These are phyloP conservation scores for Gobio gobio DNA, from an alignment of 2,113 vertebrate species.

Conservation along the genomic window DNA sequence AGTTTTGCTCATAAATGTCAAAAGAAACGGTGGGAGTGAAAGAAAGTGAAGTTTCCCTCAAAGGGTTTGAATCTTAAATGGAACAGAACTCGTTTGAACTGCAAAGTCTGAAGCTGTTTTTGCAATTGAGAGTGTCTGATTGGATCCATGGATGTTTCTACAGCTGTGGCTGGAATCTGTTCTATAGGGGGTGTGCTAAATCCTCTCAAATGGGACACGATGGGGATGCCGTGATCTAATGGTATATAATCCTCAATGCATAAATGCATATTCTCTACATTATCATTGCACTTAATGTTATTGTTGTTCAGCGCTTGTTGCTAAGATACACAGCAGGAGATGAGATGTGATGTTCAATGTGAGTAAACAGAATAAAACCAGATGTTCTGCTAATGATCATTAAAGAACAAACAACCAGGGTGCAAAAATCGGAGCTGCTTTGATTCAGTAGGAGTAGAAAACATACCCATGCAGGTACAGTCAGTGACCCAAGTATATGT, in stretches of 20 bases:
- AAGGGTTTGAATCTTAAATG: slow-evolving; percentile 18
- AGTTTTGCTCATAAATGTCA: slow-evolving; percentile 19
- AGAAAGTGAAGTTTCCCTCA: slow-evolving; percentile 11
- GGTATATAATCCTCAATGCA: slow-evolving; percentile 16
- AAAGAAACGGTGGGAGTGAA: slow-evolving; percentile 6
- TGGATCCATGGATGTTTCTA: slow-evolving; percentile 40
- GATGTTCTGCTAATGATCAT: slow-evolving; percentile 1
- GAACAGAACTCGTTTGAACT: slow-evolving; percentile 3
- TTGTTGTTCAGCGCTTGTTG: slow-evolving; percentile 27
- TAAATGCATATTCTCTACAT: slow-evolving; percentile 50
- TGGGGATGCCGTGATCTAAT: slow-evolving; percentile 26
- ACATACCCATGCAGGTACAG: neutral
- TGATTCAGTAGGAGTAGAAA: slow-evolving; percentile 8
- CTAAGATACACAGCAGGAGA: neutral
- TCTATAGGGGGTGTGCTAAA: slow-evolving; percentile 32
- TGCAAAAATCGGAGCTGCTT: neutral
- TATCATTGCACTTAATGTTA: slow-evolving; percentile 27
- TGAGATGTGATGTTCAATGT: neutral
- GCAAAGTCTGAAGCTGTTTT: slow-evolving; percentile 29
- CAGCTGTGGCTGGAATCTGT: slow-evolving; percentile 32
- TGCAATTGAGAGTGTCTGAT: slow-evolving; percentile 16
- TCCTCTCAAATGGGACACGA: slow-evolving; percentile 45
- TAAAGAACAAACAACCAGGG: neutral
- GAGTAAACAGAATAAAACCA: neutral
- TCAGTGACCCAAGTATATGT: neutral